Evolutionary conservation across 2,888 invertebrate genomes (phyloP).

Genomic region (Acholoe squamosa): DNA sequence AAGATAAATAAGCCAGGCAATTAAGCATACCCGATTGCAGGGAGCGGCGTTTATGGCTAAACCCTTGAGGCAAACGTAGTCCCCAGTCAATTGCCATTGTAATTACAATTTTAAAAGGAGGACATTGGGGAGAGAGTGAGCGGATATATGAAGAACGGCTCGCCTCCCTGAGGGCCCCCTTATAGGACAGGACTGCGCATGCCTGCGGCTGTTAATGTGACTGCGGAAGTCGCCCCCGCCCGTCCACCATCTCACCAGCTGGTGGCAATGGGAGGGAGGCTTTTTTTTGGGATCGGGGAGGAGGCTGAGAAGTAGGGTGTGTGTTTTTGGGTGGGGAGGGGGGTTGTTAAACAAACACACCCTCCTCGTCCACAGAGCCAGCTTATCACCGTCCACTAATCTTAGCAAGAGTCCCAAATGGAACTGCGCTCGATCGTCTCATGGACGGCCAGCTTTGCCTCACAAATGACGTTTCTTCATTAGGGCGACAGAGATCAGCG

Average conservation of each 20-base stretch:
- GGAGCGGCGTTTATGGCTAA: neutral
- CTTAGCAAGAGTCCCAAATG: neutral
- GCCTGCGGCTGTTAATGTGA: conserved; percentile 10
- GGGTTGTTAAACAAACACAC: neutral
- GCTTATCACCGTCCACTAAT: conserved; percentile 30
- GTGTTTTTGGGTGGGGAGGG: neutral
- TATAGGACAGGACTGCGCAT: neutral
- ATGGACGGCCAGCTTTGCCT: neutral
- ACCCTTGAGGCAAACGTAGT: conserved; percentile 6
- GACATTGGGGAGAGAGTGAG: neutral
- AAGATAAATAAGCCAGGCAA: conserved; percentile 28
- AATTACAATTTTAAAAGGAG: conserved; percentile 38
- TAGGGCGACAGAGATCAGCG: conserved; percentile 1
- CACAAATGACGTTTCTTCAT: conserved; percentile 55
- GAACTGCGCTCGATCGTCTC: neutral
- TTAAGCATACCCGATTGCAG: neutral
- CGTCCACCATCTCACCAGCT: neutral
- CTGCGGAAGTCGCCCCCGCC: neutral
- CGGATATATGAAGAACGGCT: conserved; percentile 13
- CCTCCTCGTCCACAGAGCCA: neutral
- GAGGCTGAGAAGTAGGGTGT: neutral
- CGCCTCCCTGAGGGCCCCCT: neutral
- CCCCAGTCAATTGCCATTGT: conserved; percentile 38
- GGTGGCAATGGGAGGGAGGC: too few relatives aligned
- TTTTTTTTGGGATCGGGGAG: neutral